Evolutionary conservation across 2,113 vertebrate species (phyloP).

Genomic region (Phyllopteryx taeniolatus): DNA sequence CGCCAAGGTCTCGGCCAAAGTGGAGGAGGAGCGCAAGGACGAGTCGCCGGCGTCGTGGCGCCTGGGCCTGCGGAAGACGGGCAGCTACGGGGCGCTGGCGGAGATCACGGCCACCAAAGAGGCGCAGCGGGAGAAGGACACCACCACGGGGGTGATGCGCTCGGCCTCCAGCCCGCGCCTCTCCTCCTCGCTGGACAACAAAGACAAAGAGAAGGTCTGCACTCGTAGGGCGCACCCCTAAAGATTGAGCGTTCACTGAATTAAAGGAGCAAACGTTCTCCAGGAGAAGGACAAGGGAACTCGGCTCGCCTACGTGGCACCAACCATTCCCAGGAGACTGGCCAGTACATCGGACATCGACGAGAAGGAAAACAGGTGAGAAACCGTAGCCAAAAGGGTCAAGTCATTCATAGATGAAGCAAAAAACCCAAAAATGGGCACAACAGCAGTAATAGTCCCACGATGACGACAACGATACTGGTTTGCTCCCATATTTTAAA

Average conservation of each 20-base stretch:
- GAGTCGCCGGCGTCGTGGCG: conserved; percentile 97
- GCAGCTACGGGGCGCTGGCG: conserved; percentile 93
- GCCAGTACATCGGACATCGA: conserved; percentile 94
- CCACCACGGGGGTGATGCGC: conserved; percentile 88
- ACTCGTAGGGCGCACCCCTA: neutral
- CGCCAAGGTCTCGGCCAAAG: conserved; percentile 83
- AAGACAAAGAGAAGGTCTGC: conserved; percentile 92
- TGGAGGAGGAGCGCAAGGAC: conserved; percentile 92
- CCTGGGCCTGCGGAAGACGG: conserved; percentile 91
- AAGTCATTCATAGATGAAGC: too few relatives aligned
- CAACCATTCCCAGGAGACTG: conserved; percentile 91
- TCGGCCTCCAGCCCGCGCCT: conserved; percentile 98
- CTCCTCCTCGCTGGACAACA: conserved; percentile 93
- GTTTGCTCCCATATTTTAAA: too few relatives aligned
- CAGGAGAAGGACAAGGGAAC: conserved; percentile 95
- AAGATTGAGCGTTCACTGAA: neutral
- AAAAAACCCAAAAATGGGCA: neutral
- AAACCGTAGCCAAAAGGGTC: too few relatives aligned
- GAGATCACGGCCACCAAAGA: conserved; percentile 96
- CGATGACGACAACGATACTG: too few relatives aligned
- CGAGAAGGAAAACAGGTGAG: conserved; percentile 96
- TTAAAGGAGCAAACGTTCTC: neutral
- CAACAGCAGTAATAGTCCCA: neutral
- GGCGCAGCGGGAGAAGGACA: conserved; percentile 91
- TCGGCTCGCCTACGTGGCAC: conserved; percentile 89